These are phyloP conservation scores for Alosa alosa DNA, from an alignment of 2,113 vertebrate species.

Conservation along the genomic window DNA sequence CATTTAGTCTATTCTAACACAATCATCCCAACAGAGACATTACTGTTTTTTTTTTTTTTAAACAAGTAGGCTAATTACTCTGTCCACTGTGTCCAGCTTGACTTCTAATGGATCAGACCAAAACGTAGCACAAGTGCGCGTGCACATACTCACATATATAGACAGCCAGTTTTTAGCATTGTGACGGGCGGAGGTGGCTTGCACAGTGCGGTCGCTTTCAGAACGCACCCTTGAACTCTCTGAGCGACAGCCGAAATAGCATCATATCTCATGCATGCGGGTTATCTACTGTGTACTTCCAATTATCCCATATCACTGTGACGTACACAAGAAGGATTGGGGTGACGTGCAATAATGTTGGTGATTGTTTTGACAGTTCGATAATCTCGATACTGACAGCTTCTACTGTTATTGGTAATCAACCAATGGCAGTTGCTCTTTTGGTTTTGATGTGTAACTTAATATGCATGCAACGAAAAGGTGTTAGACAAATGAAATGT, in stretches of 20 bases:
- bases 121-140: neutral
- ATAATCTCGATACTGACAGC: conserved; percentile 43
- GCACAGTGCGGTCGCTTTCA: neutral
- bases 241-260: neutral
- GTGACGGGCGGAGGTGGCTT: neutral
- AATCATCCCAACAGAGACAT: neutral
- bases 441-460: neutral
- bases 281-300: conserved; percentile 43
- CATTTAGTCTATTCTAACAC: neutral
- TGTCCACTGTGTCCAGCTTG: neutral
- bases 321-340: conserved; percentile 28
- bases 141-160: neutral
- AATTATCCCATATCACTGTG: conserved; percentile 59
- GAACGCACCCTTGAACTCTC: neutral
- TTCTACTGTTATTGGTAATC: conserved; percentile 21
- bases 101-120: neutral
- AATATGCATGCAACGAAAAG: conserved; percentile 47
- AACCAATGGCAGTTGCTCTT: neutral
- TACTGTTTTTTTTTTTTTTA: neutral
- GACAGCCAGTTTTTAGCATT: neutral
- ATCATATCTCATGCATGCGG: conserved; percentile 4
- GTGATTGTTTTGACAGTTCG: conserved; percentile 17
- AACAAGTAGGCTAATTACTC: neutral
- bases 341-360: conserved; percentile 30
- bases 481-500: neutral